phyloP scores from a whole-genome alignment of 2,113 vertebrate species.

The Forbesichthys agassizii region DNA sequence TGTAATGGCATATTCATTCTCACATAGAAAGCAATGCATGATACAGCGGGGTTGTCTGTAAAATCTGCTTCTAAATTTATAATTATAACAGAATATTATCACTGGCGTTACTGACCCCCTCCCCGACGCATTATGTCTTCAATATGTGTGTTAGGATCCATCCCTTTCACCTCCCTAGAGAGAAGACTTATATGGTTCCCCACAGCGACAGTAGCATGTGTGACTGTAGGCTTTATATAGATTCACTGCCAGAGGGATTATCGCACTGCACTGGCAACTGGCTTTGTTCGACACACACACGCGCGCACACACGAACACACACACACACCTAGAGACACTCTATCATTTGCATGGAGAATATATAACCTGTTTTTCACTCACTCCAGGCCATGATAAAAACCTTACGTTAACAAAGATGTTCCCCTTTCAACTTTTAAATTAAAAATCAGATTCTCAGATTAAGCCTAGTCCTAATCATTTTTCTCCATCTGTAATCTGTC shows the following conservation, averaged over 20 bases:
- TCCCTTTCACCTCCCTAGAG: conserved; percentile 35
- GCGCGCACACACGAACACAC: neutral
- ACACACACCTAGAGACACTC: neutral
- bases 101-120: too few species aligned
- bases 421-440: too few species aligned
- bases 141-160: conserved; percentile 33
- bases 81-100: neutral
- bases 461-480: too few species aligned
- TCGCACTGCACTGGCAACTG: conserved; percentile 60
- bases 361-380: neutral
- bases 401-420: too few species aligned
- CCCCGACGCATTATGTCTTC: neutral
- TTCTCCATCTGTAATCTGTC: too few species aligned
- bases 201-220: conserved; percentile 67
- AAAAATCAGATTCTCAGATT: too few species aligned
- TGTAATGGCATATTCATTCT: neutral
- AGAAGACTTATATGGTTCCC: conserved; percentile 56
- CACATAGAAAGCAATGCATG: neutral
- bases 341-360: neutral
- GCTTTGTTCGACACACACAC: conserved; percentile 58
- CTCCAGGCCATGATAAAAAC: too few species aligned
- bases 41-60: neutral
- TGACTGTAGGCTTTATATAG: conserved; percentile 70
- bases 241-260: conserved; percentile 62
- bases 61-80: too few species aligned